Evolutionary conservation across 2,797 vertebrate species (phyloP), one percentile per base, ranked within the genome.

Genomic region (Mormyrus hasselquistii): DNA sequence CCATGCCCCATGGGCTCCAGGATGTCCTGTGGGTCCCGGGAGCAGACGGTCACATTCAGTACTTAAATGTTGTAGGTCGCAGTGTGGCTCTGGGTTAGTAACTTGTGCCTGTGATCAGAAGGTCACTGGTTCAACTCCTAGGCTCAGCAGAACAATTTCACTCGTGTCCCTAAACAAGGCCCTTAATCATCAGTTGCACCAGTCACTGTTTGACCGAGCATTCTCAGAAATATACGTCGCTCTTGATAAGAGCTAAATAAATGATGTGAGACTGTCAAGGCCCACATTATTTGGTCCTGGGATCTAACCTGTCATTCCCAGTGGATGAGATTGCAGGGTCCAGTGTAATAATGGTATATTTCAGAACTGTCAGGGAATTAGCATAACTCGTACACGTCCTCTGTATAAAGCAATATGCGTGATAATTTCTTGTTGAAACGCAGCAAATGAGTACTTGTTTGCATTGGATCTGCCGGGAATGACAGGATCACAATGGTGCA

Each of bases 1-100:
- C 93, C 91, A 7, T 87, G 88, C 55, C 65, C 90, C 25, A 93
- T 57, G 8, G 90, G 90, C 47, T 93, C 90, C 0, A 95, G 90
- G 12, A 95, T 91, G 29, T 94, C 93, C 95, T 95, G 89, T 85
- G 73, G 3, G 89, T 89, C 14, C 2, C 2, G 1, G 57, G 12
- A 52, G 86, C 88, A 69, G 5, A 47, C 7, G n/a, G 2, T 6
- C 29, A 29, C n/a, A 34, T 73, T 73, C 65, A 38, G 34, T 14
- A 73, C 0, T 29, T 73, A 73, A 16, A 73, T 38, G 65, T 38
- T 34, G 12, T 38, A 34, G 65, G 65, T 73, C 4, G 4, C 29
- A 38, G 29, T 73, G 29, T 38, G 29, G 29, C 65, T 73, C 65
- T 73, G 65, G 34, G 29, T 38, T 38, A 73, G 34, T 34, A 73